A percentile compares a stretch with the other conserved stretches of the same genome.
Conservation (phyloP, 2,797 vertebrate species). For the Etheostoma nigrum region DNA sequence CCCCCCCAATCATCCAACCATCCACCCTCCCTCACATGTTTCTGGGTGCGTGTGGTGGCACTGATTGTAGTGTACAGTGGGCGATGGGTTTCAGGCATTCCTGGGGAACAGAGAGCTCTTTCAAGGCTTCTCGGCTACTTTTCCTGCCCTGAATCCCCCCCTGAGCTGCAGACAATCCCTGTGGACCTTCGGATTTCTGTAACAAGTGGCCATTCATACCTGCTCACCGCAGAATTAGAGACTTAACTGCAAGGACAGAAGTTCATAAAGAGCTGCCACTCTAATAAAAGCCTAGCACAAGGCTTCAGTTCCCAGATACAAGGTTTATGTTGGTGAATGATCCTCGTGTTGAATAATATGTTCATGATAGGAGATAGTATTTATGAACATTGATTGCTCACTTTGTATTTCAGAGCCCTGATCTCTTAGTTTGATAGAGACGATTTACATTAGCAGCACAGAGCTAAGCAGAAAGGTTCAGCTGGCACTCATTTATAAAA, state of each 20-base stretch:
- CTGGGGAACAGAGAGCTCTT: constrained; percentile 89
- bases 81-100: constrained; percentile 74
- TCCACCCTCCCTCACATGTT: constrained; percentile 38
- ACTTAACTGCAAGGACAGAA: constrained; percentile 45
- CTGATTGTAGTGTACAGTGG: constrained; percentile 59
- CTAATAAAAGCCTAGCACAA: constrained; percentile 31
- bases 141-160: constrained; percentile 83
- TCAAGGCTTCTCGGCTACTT: constrained; percentile 79
- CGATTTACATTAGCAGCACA: neutral
- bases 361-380: constrained; percentile 12
- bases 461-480: neutral
- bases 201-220: constrained; percentile 89
- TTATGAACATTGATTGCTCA: constrained; percentile 20
- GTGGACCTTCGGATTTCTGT: constrained; percentile 42
- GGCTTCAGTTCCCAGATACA: constrained; percentile 16
- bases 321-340: constrained; percentile 24
- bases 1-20: neutral
- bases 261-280: constrained; percentile 59
- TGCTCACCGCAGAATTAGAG: constrained; percentile 66
- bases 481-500: too few species aligned
- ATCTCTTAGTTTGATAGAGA: constrained; percentile 4
- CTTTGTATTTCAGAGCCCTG: constrained; percentile 10
- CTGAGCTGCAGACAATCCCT: constrained; percentile 65
- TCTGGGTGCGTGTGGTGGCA: constrained; percentile 55
- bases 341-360: constrained; percentile 39